Evolutionary conservation across 1,140 invertebrate species (phyloP).

Genomic region (Pseudoatta argentina): DNA sequence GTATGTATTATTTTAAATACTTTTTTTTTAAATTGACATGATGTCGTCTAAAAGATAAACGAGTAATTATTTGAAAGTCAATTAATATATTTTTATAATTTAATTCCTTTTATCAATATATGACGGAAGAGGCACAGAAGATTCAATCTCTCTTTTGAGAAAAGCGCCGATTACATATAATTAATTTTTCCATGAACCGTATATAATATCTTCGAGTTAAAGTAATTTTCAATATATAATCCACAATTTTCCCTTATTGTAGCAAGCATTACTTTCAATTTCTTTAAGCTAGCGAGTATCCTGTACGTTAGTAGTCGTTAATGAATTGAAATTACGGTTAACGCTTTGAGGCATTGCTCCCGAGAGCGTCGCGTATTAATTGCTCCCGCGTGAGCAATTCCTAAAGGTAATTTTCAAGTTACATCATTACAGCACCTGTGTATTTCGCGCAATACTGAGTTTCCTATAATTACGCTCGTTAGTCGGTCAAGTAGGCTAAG

Average conservation of each 20-base stretch:
- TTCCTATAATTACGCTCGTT: constrained; percentile 58
- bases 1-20: constrained; percentile 13
- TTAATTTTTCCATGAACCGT: constrained; percentile 31
- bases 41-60: neutral
- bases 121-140: neutral
- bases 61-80: neutral
- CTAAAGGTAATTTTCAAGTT: constrained; percentile 74
- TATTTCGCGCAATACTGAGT: constrained; percentile 52
- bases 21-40: neutral
- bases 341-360: constrained; percentile 69
- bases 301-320: constrained; percentile 36
- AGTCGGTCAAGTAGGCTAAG: constrained; percentile 46
- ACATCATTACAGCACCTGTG: constrained; percentile 69
- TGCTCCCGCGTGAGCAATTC: constrained; percentile 74
- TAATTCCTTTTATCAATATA: neutral
- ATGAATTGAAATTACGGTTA: constrained; percentile 63
- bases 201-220: constrained; percentile 46
- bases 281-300: constrained; percentile 30
- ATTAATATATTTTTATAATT: constrained; percentile 4
- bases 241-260: constrained; percentile 45
- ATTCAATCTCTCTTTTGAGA: constrained; percentile 23
- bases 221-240: constrained; percentile 40
- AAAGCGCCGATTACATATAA: neutral
- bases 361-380: constrained; percentile 72
- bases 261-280: constrained; percentile 45